Percentiles rank a stretch among this genome's conserved stretches.
These are phyloP conservation scores for Rhynchophorus ferrugineus DNA, from an alignment of 1,140 invertebrate genomes.

Conservation along the genomic window DNA sequence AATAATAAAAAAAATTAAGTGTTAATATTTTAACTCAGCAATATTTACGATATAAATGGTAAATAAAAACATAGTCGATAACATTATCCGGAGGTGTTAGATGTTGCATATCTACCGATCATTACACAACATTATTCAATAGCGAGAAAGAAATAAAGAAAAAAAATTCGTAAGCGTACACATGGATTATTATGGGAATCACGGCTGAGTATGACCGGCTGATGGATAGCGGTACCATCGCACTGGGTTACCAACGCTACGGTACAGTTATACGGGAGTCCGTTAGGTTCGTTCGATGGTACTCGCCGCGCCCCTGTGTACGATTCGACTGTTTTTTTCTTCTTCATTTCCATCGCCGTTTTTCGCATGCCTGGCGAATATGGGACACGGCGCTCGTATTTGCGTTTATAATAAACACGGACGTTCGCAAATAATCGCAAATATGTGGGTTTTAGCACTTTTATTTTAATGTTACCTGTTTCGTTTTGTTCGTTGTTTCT, in stretches of 20 bases:
- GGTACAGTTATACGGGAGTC: constrained; percentile 31
- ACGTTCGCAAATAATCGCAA: background rate
- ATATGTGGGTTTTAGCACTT: too few relatives aligned
- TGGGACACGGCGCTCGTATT: background rate
- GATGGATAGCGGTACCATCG: constrained; percentile 29
- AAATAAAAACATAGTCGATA: too few relatives aligned
- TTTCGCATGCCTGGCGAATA: background rate
- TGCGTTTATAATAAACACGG: background rate
- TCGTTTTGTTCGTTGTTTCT: too few relatives aligned
- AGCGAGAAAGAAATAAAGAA: constrained; percentile 6
- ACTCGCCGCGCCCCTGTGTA: constrained; percentile 21
- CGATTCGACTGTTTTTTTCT: constrained; percentile 16
- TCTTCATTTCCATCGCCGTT: background rate
- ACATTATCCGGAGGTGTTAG: too few relatives aligned
- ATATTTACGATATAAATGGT: too few relatives aligned
- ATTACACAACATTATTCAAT: constrained; percentile 13
- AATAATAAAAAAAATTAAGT: too few relatives aligned
- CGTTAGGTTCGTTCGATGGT: constrained; percentile 26
- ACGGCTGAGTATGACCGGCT: constrained; percentile 8
- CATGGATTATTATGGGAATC: constrained; percentile 13
- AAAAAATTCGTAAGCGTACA: background rate
- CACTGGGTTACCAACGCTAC: constrained; percentile 33
- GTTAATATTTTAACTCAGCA: too few relatives aligned
- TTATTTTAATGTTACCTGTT: too few relatives aligned
- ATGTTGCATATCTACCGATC: too few relatives aligned